Conservation (phyloP, 2,797 vertebrate genomes). For the Distichodus sexfasciatus region DNA sequence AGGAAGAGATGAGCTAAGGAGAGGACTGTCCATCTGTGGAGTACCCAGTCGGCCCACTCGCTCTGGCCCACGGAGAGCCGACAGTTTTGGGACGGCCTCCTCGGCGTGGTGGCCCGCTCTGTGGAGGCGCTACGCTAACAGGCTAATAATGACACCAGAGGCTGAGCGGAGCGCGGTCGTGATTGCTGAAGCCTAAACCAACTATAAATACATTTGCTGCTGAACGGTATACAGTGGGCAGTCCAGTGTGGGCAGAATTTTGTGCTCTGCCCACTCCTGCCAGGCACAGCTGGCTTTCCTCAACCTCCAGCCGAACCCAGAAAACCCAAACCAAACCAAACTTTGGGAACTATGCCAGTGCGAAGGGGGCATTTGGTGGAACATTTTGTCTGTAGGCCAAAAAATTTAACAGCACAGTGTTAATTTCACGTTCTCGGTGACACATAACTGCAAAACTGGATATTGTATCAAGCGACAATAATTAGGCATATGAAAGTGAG, state of each 20-base stretch:
- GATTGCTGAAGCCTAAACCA: not conserved
- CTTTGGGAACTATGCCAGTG: too few species aligned
- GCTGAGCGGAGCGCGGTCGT: slow-evolving; percentile 1
- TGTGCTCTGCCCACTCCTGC: not conserved
- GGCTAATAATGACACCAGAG: slow-evolving; percentile 11
- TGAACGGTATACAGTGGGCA: slow-evolving; percentile 3
- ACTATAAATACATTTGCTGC: not conserved
- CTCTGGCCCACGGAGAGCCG: not conserved
- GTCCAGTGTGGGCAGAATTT: not conserved
- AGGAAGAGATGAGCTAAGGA: too few species aligned
- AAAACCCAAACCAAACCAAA: not conserved
- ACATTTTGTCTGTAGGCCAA: too few species aligned
- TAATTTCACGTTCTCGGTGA: too few species aligned
- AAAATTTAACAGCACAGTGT: too few species aligned
- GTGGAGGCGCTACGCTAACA: slow-evolving; percentile 8
- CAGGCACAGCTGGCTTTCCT: not conserved
- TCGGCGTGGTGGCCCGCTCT: slow-evolving; percentile 4
- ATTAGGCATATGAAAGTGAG: too few species aligned
- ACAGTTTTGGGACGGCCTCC: slow-evolving; percentile 19
- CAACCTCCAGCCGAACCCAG: not conserved
- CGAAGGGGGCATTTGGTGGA: too few species aligned
- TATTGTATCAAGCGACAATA: too few species aligned
- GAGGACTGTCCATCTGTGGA: slow-evolving; percentile 1
- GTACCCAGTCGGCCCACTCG: not conserved
- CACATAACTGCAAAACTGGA: too few species aligned